Base-by-base conservation (phyloP, 2,797 vertebrate genomes). In the Pterois miles region DNA sequence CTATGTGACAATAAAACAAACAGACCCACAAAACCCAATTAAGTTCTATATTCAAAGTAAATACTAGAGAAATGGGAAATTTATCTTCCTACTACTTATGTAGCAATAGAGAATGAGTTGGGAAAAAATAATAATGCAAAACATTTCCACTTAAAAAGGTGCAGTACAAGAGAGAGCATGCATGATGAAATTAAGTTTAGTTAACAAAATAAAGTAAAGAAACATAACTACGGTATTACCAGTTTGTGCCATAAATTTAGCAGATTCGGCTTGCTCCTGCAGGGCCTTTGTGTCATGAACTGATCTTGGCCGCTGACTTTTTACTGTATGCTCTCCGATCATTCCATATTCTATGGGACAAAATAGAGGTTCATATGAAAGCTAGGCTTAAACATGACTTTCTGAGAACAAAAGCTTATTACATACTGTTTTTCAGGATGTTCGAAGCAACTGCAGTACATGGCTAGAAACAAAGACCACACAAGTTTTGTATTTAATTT, bases 211-310 rank as follows among this genome's bases (percentile, higher is more conserved):
- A 95, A 94, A 94, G 92, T 93, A 94, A 95, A 94, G 94, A 95
- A 96, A 96, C 94, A 97, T 97, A 99, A 98, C 97, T 99, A 98
- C 97, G 96, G 95, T 98, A 99, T 99, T 99, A 99, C 98, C 98
- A 99, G 98, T 99, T 99, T 99, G 98, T 99, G 98, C 98, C 98
- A 99, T 99, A 99, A 99, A 99, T 99, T 98, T 99, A 99, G 98
- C 98, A 98, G 98, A 97, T 94, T 99, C 98, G 97, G 98, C 98
- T 98, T 97, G 98, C 95, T 99, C 98, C 98, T 99, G 97, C 96
- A 96, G 98, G 96, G 98, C 97, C 97, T 98, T 99, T 99, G 98
- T 98, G 95, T 99, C 98, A 99, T 98, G 98, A 98, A 99, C 98
- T 99, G 98, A 99, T 98, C 98, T 97, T 96, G 98, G 98, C 96